Percentiles rank a stretch among this genome's conserved stretches.
Conservation (phyloP, 2,888 invertebrate species). For the Fragum sueziense region DNA sequence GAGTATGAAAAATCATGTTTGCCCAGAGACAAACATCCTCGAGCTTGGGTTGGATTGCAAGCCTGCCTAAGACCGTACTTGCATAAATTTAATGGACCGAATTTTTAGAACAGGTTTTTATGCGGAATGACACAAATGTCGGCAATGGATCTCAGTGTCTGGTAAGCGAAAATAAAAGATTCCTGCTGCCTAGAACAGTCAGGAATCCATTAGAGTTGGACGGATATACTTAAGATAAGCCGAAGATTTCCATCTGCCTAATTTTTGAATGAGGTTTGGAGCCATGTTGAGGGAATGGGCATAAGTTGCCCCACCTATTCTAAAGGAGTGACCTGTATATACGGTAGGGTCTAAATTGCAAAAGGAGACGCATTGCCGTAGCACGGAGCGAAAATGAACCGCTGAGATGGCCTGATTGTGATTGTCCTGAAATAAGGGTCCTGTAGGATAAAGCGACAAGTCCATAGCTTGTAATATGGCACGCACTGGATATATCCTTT, state of each 20-base stretch:
- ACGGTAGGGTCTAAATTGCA: neutral
- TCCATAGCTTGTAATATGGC: neutral
- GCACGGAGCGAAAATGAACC: neutral
- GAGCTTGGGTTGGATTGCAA: too few species aligned
- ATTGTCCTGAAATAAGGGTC: neutral
- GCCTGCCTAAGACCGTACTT: too few species aligned
- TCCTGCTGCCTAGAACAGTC: too few species aligned
- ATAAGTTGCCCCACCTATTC: constrained; percentile 4
- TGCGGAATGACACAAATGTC: too few species aligned
- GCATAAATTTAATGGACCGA: too few species aligned
- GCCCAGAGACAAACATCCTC: too few species aligned
- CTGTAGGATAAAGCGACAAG: neutral
- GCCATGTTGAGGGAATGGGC: neutral
- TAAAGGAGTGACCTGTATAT: neutral
- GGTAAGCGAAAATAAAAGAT: too few species aligned
- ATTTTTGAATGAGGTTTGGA: neutral
- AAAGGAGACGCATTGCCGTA: neutral
- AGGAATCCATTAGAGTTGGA: neutral
- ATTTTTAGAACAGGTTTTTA: too few species aligned
- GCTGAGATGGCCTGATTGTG: neutral
- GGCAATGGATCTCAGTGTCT: too few species aligned
- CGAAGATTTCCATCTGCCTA: neutral
- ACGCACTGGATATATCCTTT: neutral
- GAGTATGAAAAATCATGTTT: too few species aligned
- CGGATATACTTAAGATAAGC: neutral